These are phyloP conservation scores for Clarias batrachus DNA, from an alignment of 2,113 vertebrate species.

Conservation along the genomic window DNA sequence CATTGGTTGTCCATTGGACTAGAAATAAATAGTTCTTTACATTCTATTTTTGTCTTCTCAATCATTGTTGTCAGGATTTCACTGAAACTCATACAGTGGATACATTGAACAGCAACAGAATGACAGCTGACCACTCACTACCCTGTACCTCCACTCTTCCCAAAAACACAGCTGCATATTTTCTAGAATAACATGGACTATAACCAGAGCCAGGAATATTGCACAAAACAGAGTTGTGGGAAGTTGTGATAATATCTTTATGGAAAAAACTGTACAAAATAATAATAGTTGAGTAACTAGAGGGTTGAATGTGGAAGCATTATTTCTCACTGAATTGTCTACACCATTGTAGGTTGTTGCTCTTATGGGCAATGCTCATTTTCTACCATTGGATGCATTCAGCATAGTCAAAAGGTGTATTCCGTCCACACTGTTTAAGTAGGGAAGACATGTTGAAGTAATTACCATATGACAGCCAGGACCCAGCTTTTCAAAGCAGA, in stretches of 20 bases:
- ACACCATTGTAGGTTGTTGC: constrained; percentile 19
- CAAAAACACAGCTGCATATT: constrained; percentile 4
- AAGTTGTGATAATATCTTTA: constrained; percentile 22
- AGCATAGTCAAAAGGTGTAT: not conserved
- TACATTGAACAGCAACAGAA: constrained; percentile 55
- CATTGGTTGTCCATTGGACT: constrained; percentile 31
- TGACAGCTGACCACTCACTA: constrained; percentile 45
- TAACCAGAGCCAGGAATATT: constrained; percentile 11
- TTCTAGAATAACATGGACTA: not conserved
- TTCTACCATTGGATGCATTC: not conserved
- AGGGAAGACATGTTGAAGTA: no score
- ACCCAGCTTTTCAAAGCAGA: no score
- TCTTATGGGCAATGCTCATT: not conserved
- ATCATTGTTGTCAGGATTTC: constrained; percentile 59
- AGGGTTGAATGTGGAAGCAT: constrained; percentile 51
- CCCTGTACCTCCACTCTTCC: not conserved
- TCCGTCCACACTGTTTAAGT: no score
- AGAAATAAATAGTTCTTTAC: constrained; percentile 63
- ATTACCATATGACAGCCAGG: no score
- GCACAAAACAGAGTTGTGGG: constrained; percentile 6
- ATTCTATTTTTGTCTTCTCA: constrained; percentile 64
- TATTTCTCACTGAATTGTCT: constrained; percentile 58
- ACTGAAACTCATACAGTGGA: constrained; percentile 60
- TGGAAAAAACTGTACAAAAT: constrained; percentile 37
- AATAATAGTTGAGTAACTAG: not conserved